phyloP scores from a whole-genome alignment of 2,888 invertebrate species.

The Piscicola geometra region DNA sequence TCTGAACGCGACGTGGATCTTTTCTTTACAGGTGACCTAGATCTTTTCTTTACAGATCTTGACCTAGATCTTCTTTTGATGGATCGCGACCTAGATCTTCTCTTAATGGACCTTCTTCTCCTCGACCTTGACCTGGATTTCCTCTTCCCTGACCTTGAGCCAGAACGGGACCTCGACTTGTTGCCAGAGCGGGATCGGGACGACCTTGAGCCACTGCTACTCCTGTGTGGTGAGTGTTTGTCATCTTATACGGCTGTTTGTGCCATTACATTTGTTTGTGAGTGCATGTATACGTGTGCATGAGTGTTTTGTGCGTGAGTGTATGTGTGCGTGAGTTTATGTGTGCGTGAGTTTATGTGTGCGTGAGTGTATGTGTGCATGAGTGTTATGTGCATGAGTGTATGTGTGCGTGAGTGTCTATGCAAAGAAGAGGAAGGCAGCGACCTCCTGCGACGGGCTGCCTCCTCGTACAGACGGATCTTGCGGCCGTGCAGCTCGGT shows the following conservation, averaged over 20 bases:
- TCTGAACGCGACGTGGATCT: constrained; percentile 20
- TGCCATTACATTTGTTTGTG: too few species aligned
- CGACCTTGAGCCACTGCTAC: constrained; percentile 26
- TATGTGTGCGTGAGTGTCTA: too few species aligned
- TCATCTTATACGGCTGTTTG: not conserved
- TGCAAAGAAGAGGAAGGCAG: too few species aligned
- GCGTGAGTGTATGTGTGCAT: too few species aligned
- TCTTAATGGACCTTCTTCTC: constrained; percentile 22
- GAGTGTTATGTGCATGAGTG: too few species aligned
- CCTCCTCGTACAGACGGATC: constrained; percentile 33
- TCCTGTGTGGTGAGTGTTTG: constrained; percentile 12
- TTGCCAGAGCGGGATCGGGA: constrained; percentile 14
- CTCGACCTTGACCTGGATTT: constrained; percentile 28
- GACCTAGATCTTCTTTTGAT: not conserved
- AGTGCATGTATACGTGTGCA: too few species aligned
- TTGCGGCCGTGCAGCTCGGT: constrained; percentile 34
- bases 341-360: too few species aligned
- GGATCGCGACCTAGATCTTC: constrained; percentile 1
- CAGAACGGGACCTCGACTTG: not conserved
- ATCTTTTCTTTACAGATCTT: constrained; percentile 22
- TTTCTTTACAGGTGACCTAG: constrained; percentile 18
- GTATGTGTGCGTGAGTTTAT: too few species aligned
- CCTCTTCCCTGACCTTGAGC: constrained; percentile 18
- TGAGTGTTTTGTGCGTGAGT: too few species aligned
- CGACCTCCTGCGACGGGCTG: constrained; percentile 29